A percentile compares a stretch with the other conserved stretches of the same genome.
These are phyloP conservation scores for Ichneumon xanthorius DNA, from an alignment of 2,888 invertebrate species.

Conservation along the genomic window DNA sequence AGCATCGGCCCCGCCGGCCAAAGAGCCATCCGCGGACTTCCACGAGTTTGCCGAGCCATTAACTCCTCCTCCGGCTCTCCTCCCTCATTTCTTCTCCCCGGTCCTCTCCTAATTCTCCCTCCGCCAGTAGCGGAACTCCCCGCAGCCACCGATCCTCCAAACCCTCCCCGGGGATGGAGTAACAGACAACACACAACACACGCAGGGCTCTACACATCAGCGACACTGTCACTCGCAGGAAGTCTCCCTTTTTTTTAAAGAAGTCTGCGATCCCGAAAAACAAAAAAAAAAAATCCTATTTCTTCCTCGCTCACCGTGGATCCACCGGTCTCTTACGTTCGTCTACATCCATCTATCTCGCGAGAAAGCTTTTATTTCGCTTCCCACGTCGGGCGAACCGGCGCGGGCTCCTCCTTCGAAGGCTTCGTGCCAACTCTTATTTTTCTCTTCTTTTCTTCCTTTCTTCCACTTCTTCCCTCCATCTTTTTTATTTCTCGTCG, in stretches of 20 bases:
- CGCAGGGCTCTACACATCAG: background rate
- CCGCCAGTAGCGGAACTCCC: constrained; percentile 15
- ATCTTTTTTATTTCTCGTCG: constrained; percentile 3
- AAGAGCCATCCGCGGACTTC: constrained; percentile 28
- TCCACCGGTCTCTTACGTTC: constrained; percentile 18
- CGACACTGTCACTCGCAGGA: constrained; percentile 37
- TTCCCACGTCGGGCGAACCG: constrained; percentile 63
- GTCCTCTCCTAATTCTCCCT: constrained; percentile 5
- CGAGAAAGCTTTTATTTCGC: constrained; percentile 64
- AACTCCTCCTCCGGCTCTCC: constrained; percentile 20
- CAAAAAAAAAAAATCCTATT: constrained; percentile 11
- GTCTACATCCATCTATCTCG: constrained; percentile 49
- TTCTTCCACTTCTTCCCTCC: constrained; percentile 3
- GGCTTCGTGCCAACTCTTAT: constrained; percentile 62
- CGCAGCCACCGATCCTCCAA: constrained; percentile 1
- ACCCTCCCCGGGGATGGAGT: background rate
- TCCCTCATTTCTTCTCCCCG: constrained; percentile 10
- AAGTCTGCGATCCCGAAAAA: constrained; percentile 6
- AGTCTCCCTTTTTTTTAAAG: constrained; percentile 23
- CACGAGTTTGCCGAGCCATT: constrained; percentile 56
- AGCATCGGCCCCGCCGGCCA: background rate
- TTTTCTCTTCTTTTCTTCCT: constrained; percentile 18
- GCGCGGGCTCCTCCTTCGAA: constrained; percentile 50
- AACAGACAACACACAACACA: background rate
- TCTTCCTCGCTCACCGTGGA: background rate